Percentiles rank a stretch among this genome's conserved stretches.
phyloP scores from a whole-genome alignment of 35 echinoderm and acorn worm genomes.

The Eucidaris tribuloides region DNA sequence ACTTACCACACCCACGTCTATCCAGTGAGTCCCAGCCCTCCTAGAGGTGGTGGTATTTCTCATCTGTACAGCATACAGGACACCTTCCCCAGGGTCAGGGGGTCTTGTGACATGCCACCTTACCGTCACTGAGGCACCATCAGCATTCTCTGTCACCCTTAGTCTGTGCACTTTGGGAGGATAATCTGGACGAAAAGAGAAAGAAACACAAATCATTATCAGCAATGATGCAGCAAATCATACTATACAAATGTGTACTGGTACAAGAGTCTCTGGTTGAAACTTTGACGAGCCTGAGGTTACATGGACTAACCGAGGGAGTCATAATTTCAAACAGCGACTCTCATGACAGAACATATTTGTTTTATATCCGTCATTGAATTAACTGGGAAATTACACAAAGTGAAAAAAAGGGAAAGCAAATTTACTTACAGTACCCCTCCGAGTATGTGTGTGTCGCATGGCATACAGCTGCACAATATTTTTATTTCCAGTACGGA shows the following conservation, averaged over 20 bases:
- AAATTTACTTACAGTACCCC: no score
- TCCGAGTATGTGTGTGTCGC: no score
- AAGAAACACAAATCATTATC: not conserved
- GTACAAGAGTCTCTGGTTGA: not conserved
- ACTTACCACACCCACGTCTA: slow-evolving; percentile 61
- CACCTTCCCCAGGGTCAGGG: slow-evolving; percentile 4
- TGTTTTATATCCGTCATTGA: no score
- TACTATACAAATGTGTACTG: no score
- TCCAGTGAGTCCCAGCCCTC: slow-evolving; percentile 34
- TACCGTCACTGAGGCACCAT: slow-evolving; percentile 59
- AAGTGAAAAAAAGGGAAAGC: no score
- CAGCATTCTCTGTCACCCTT: slow-evolving; percentile 57
- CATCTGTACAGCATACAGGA: slow-evolving; percentile 55
- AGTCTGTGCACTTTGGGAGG: slow-evolving; percentile 34
- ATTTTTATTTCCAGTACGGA: no score
- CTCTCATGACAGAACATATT: not conserved
- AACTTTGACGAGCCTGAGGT: not conserved
- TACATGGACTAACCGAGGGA: not conserved
- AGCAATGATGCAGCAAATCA: no score
- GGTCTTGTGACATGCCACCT: slow-evolving; percentile 29
- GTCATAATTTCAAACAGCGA: not conserved
- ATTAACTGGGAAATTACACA: no score
- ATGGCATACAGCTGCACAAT: no score
- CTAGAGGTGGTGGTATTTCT: slow-evolving; percentile 61
- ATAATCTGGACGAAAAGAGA: slow-evolving; percentile 40